Percentiles rank a stretch among this genome's conserved stretches.
Conservation (phyloP, 1,140 invertebrate species). For the Aphelenchoides fujianensis region DNA sequence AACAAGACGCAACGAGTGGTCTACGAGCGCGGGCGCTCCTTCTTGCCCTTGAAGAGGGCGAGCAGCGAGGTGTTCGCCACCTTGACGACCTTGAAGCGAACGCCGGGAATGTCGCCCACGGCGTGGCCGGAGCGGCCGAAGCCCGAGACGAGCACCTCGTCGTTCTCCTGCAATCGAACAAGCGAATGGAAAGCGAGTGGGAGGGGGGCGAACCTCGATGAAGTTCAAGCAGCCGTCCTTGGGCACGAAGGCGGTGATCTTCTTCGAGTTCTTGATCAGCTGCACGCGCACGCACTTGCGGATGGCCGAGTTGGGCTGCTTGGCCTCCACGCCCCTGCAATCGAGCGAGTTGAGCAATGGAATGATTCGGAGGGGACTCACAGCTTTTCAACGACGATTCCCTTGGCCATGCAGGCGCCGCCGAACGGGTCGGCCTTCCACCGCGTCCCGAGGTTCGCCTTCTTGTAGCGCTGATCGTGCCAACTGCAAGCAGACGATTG, state of each 20-base stretch:
- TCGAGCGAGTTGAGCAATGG: background rate
- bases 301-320: no score
- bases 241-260: no score
- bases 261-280: constrained; percentile 97
- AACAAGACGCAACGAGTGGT: no score
- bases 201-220: constrained; percentile 73
- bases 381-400: constrained; percentile 99
- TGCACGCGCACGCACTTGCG: constrained; percentile 99
- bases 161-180: no score
- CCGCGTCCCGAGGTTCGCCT: constrained; percentile 93
- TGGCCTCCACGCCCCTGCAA: no score
- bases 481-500: no score
- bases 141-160: no score
- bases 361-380: constrained; percentile 67
- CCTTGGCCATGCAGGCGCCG: no score
- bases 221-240: constrained; percentile 98
- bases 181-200: constrained; percentile 18
- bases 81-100: no score
- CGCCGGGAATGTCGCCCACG: constrained; percentile 98
- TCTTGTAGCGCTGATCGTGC: no score
- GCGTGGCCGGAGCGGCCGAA: no score
- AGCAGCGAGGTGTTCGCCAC: constrained; percentile 94
- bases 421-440: constrained; percentile 99
- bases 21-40: no score
- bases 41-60: constrained; percentile 97